A percentile compares a stretch with the other conserved stretches of the same genome.
phyloP scores from a whole-genome alignment of 2,113 vertebrate species.

The Paradisaea rubra region DNA sequence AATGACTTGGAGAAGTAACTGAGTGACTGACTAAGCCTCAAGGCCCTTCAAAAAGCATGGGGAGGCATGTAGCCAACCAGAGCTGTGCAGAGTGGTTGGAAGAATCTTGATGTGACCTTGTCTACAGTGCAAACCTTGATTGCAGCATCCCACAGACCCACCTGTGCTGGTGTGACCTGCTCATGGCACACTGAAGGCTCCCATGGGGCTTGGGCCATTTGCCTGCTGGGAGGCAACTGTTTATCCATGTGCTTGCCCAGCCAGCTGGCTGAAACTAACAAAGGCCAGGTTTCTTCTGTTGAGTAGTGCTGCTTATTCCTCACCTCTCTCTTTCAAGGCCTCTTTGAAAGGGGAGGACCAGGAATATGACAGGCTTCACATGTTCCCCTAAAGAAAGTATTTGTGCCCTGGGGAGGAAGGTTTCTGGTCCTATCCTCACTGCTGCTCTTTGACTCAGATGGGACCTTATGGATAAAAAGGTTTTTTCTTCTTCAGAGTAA shows the following conservation, averaged over 20 bases:
- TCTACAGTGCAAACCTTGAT: not conserved
- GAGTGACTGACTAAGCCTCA: not conserved
- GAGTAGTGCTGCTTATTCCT: not conserved
- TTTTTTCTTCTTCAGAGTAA: not conserved
- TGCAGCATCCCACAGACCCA: not conserved
- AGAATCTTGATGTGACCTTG: not conserved
- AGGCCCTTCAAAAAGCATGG: not conserved
- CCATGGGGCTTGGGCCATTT: not conserved
- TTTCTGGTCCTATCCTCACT: not conserved
- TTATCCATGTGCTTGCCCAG: not conserved
- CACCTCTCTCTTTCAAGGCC: not conserved
- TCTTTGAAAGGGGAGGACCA: not conserved
- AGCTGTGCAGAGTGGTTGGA: not conserved
- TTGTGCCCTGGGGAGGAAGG: not conserved
- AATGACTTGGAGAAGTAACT: not conserved
- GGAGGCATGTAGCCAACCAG: not conserved
- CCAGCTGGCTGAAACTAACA: not conserved
- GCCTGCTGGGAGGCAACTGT: rapidly evolving
- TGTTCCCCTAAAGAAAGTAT: not conserved
- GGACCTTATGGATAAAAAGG: not conserved
- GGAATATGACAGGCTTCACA: not conserved
- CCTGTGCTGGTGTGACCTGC: not conserved
- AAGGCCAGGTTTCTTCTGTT: not conserved
- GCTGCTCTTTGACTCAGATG: not conserved
- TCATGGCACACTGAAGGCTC: rapidly evolving